Evolutionary conservation across 2,888 invertebrate genomes (phyloP).

Genomic region (Cyaniris semiargus): DNA sequence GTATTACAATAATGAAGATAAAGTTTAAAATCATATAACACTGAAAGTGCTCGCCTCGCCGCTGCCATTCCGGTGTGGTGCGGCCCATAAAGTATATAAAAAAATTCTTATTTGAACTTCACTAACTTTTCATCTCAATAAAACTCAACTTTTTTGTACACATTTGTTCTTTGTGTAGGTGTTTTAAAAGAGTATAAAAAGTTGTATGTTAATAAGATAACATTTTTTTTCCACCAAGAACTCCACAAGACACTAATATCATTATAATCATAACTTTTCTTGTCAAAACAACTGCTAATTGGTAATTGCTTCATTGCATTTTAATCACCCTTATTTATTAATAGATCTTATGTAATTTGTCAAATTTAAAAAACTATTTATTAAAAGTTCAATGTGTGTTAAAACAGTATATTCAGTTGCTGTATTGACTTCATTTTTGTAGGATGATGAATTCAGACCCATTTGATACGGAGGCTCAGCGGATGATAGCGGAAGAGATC

Average conservation of each 20-base stretch:
- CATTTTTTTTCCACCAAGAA: not conserved
- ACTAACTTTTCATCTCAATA: not conserved
- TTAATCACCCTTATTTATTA: not conserved
- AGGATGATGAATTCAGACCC: conserved; percentile 96
- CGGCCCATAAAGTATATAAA: too few species aligned
- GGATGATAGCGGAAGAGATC: conserved; percentile 97
- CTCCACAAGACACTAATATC: not conserved
- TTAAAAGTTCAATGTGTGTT: too few species aligned
- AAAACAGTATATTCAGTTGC: not conserved
- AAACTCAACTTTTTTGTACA: not conserved
- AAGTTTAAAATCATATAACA: too few species aligned
- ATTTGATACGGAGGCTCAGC: conserved; percentile 96
- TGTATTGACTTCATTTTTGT: not conserved
- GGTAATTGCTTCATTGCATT: not conserved
- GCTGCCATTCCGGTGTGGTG: too few species aligned
- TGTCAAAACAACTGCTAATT: not conserved
- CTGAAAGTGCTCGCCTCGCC: too few species aligned
- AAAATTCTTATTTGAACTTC: not conserved
- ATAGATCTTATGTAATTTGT: not conserved
- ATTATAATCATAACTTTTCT: not conserved
- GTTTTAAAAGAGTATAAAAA: too few species aligned
- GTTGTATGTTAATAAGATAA: not conserved
- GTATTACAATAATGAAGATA: too few species aligned
- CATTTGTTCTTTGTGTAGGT: too few species aligned
- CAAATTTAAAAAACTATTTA: too few species aligned